A percentile compares a stretch with the other conserved stretches of the same genome.
phyloP scores from a whole-genome alignment of 2,113 vertebrate species.

The Microtus ochrogaster region DNA sequence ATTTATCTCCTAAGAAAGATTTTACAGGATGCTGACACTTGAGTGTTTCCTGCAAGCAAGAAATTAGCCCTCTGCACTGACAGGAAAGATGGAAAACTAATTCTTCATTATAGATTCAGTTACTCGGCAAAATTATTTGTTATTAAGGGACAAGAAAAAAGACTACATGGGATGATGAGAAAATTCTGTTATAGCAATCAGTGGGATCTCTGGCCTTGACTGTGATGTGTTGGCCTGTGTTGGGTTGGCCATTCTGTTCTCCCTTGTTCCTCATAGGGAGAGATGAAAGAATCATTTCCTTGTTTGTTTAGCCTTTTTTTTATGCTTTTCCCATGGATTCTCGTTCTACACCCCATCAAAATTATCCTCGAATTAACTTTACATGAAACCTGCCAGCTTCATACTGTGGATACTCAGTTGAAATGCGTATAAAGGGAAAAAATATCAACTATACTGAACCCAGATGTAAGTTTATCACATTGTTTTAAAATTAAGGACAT shows the following conservation, averaged over 20 bases:
- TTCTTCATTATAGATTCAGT: slow-evolving; percentile 42
- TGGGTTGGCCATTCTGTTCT: background rate
- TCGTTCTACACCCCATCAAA: slow-evolving; percentile 27
- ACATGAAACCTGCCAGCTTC: background rate
- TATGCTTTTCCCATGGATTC: background rate
- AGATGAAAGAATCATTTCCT: background rate
- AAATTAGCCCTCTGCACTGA: background rate
- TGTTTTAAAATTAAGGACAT: background rate
- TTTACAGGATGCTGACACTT: background rate
- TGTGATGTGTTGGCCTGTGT: background rate
- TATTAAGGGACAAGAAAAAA: background rate
- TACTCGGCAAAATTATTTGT: background rate
- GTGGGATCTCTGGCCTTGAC: background rate
- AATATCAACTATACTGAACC: background rate
- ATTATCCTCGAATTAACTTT: slow-evolving; percentile 18
- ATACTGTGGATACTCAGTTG: background rate
- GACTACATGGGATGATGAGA: background rate
- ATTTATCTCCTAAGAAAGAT: slow-evolving; percentile 3
- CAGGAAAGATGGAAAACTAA: slow-evolving; percentile 9
- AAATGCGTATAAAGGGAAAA: background rate
- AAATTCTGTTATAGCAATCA: background rate
- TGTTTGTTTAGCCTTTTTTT: background rate
- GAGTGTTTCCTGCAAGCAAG: background rate
- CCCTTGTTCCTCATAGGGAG: background rate
- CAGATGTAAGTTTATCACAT: background rate